Evolutionary conservation across 2,797 vertebrate species (phyloP).

Genomic region (Falco novaeseelandiae): DNA sequence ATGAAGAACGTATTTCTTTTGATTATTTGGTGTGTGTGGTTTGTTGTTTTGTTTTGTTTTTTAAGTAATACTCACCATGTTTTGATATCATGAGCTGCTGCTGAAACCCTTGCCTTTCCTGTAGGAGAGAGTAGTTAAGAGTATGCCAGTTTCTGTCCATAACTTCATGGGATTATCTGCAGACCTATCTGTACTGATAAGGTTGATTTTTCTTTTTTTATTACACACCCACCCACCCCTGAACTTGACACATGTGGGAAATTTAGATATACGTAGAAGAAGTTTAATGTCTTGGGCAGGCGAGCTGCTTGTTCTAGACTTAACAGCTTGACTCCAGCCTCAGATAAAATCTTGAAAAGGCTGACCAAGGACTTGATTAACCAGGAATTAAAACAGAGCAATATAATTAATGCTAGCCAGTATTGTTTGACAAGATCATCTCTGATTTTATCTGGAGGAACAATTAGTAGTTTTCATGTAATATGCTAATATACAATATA

Average conservation of each 20-base stretch:
- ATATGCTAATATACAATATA: neutral
- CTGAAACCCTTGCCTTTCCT: neutral
- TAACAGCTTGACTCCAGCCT: neutral
- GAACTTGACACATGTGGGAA: neutral
- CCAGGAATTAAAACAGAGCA: neutral
- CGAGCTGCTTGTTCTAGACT: neutral
- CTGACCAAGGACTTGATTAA: slow-evolving; percentile 7
- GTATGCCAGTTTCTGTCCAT: neutral
- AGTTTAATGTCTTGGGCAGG: neutral
- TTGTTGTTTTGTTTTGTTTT: neutral
- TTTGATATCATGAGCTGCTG: neutral
- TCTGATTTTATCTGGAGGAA: neutral
- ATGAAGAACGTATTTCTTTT: neutral
- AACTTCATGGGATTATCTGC: neutral
- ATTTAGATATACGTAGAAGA: neutral
- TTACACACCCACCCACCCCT: neutral
- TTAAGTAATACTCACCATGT: neutral
- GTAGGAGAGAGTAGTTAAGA: neutral
- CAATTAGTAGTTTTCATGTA: neutral
- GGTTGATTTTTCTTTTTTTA: neutral
- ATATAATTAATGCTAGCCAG: neutral
- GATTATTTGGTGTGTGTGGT: neutral
- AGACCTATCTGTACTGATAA: neutral
- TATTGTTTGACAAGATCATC: neutral
- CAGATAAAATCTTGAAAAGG: neutral